Evolutionary conservation across 2,113 vertebrate species (phyloP).

Genomic region (Egretta garzetta): DNA sequence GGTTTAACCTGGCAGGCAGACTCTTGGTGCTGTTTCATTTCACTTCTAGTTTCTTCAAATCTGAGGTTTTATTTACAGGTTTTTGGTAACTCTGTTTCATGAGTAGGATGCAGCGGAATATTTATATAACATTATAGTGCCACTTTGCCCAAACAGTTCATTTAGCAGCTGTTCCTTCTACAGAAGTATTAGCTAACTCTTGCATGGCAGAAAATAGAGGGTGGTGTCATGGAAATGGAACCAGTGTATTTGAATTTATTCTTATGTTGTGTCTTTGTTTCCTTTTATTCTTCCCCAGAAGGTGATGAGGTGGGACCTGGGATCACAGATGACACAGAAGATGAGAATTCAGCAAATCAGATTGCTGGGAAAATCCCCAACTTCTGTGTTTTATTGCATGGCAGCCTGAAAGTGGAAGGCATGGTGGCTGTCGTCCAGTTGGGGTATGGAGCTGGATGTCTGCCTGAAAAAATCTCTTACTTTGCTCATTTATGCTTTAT

Average conservation of each 20-base stretch:
- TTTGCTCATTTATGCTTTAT: neutral
- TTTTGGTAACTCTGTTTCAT: neutral
- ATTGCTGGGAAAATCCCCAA: slow-evolving; percentile 97
- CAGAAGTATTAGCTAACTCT: neutral
- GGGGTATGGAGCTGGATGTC: slow-evolving; percentile 80
- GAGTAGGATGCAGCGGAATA: neutral
- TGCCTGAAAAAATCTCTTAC: slow-evolving; percentile 14
- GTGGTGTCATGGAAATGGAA: neutral
- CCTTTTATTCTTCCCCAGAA: slow-evolving; percentile 74
- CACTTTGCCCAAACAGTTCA: neutral
- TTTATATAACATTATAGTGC: neutral
- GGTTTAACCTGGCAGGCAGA: neutral
- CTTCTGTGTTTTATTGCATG: slow-evolving; percentile 96
- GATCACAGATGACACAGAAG: slow-evolving; percentile 90
- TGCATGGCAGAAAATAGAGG: neutral
- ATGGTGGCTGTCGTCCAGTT: slow-evolving; percentile 98
- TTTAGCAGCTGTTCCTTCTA: neutral
- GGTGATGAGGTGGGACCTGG: slow-evolving; percentile 94
- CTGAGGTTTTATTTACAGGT: neutral
- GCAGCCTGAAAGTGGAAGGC: slow-evolving; percentile 97
- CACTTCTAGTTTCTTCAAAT: neutral
- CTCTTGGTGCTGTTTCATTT: neutral
- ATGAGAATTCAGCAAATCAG: slow-evolving; percentile 94
- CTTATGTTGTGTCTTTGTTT: neutral
- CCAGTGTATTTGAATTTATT: neutral